Evolutionary conservation across 1,140 invertebrate genomes (phyloP).

Genomic region (Aporrectodea caliginosa): DNA sequence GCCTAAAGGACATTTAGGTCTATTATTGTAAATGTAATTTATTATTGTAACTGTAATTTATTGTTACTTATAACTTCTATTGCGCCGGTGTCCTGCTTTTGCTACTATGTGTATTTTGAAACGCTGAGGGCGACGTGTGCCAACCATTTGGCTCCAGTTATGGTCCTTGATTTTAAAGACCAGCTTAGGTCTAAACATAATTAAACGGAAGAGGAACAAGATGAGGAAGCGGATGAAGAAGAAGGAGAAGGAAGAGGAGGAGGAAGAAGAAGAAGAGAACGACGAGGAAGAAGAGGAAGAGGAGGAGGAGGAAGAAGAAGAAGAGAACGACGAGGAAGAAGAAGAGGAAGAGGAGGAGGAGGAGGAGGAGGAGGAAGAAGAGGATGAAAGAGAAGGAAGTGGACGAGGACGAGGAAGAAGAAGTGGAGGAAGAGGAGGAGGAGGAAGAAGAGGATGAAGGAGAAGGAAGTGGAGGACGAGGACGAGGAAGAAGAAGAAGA

Average conservation of each 20-base stretch:
- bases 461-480: no score
- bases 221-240: not conserved
- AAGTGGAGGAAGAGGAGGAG: not conserved
- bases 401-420: not conserved
- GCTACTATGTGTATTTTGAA: no score
- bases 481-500: not conserved
- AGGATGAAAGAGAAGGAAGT: not conserved
- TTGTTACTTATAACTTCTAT: no score
- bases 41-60: no score
- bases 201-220: not conserved
- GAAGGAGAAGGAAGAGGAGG: not conserved
- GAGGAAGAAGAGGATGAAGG: no score
- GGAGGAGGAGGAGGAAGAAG: not conserved
- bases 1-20: no score
- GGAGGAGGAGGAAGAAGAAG: not conserved
- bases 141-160: no score
- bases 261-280: not conserved
- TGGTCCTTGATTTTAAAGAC: no score
- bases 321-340: not conserved
- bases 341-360: not conserved
- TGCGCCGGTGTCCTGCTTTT: no score
- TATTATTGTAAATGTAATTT: no score
- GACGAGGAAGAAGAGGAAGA: not conserved
- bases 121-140: no score
- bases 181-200: no score